Conservation (phyloP, 2,888 invertebrate genomes). For the Perdita meconis region DNA sequence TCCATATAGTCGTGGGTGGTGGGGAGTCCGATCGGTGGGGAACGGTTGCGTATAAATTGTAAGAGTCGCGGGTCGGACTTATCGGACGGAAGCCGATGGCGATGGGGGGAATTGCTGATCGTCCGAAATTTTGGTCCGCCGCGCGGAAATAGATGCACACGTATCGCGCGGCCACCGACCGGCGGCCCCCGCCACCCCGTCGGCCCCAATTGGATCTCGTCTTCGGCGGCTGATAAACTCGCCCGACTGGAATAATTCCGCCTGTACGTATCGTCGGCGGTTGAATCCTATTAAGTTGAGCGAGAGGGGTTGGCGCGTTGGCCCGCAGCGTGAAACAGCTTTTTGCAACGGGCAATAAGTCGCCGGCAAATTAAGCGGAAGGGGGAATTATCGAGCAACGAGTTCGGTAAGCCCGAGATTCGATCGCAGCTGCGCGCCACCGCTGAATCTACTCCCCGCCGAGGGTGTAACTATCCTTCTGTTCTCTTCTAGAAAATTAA, state of each 20-base stretch:
- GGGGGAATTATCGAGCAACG: constrained; percentile 60
- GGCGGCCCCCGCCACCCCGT: not conserved
- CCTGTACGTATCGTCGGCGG: constrained; percentile 58
- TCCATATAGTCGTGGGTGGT: not conserved
- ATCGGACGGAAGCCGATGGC: constrained; percentile 25
- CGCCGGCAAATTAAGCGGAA: constrained; percentile 63
- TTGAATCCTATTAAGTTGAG: constrained; percentile 56
- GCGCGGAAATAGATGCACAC: constrained; percentile 31
- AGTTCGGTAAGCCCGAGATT: constrained; percentile 57
- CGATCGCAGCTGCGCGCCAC: constrained; percentile 38
- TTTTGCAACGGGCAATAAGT: constrained; percentile 61
- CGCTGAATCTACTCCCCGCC: constrained; percentile 1
- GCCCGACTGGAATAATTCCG: constrained; percentile 52
- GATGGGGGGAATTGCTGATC: constrained; percentile 29
- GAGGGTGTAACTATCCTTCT: constrained; percentile 13
- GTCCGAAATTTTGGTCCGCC: constrained; percentile 26
- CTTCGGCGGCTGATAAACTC: constrained; percentile 58
- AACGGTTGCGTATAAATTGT: constrained; percentile 32
- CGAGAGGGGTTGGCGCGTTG: not conserved
- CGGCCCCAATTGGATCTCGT: constrained; percentile 46
- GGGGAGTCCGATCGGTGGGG: constrained; percentile 21
- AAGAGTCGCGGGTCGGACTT: constrained; percentile 20
- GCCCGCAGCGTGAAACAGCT: constrained; percentile 50
- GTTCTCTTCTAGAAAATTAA: constrained; percentile 24
- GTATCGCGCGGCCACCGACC: constrained; percentile 5